Evolutionary conservation across 1,140 invertebrate genomes (phyloP), one percentile per base, ranked within the genome.

Genomic region (Heliconius eleuchia): DNA sequence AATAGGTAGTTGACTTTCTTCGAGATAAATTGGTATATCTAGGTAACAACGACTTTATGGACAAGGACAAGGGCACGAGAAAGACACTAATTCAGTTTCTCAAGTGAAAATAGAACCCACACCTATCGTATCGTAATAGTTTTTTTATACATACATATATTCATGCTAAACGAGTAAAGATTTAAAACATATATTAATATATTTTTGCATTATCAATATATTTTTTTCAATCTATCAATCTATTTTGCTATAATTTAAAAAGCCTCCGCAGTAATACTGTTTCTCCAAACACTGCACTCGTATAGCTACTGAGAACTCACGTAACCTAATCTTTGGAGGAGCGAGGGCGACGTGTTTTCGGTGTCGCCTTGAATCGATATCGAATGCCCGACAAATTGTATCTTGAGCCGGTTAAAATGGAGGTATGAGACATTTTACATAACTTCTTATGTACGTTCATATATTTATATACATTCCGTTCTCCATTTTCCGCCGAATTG

Each of bases 281-380:
- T 66, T 66, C 60, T 27, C 27, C 23, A 66, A 66, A 9, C 60
- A 16, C 5, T 72, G 34, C 8, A 72, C 23, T 34, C 5, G 4
- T 46, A 16, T 16, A 72, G 39, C 30, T 72, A 39, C 39, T 66
- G 1, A 76, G 50, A 76, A 76, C 39, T 72, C 77, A 74, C 50
- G 77, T 80, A 80, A 80, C 66, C 75, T 72, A 71, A 75, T 80
- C 71, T 73, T 52, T 30, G 70, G 60, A 39, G 52, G 39, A 71
- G 60, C 74, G 74, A 76, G 23, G 55, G 80, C 76, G 55, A 81
- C 57, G 76, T 77, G 76, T 81, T 81, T 81, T 81, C 72, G 80
- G 76, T 74, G 80, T 81, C 80, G 76, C 71, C 46, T 77, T 80
- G 80, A 80, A 80, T 80, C 80, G 74, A 80, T 80, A 80, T 73